phyloP scores from a whole-genome alignment of 2,113 vertebrate species.

The Eolophus roseicapilla region DNA sequence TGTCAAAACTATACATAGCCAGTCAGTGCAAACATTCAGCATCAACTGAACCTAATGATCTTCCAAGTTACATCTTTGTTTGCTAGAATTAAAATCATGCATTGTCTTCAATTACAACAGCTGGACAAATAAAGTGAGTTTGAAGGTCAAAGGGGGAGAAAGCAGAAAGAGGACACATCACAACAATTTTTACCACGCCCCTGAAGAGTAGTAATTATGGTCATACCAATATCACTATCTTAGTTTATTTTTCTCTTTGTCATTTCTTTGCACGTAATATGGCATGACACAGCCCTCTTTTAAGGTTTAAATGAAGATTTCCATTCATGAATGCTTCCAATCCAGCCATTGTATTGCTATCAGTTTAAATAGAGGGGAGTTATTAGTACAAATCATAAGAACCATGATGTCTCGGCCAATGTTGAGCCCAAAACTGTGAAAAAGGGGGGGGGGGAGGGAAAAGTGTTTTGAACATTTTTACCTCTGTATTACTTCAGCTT shows the following conservation, averaged over 20 bases:
- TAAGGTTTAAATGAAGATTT: constrained; percentile 37
- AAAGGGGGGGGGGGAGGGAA: neutral
- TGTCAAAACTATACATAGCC: neutral
- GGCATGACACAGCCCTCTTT: neutral
- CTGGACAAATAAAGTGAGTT: neutral
- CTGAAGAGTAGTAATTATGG: neutral
- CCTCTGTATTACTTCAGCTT: neutral
- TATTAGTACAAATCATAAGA: neutral
- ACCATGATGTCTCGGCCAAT: neutral
- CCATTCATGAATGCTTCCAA: constrained; percentile 20
- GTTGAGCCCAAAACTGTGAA: neutral
- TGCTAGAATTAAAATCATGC: neutral
- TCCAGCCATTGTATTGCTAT: neutral
- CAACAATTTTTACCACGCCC: neutral
- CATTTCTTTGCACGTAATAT: neutral
- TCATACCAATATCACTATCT: neutral
- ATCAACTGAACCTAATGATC: neutral
- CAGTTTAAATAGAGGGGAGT: neutral
- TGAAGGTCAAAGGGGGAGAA: neutral
- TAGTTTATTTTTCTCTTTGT: neutral
- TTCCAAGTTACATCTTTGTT: neutral
- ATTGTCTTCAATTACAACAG: neutral
- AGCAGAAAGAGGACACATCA: neutral
- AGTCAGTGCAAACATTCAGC: neutral
- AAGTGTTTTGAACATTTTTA: neutral